Evolutionary conservation across 2,797 vertebrate species (phyloP), one percentile per base, ranked within the genome.

Genomic region (Erpetoichthys calabaricus): DNA sequence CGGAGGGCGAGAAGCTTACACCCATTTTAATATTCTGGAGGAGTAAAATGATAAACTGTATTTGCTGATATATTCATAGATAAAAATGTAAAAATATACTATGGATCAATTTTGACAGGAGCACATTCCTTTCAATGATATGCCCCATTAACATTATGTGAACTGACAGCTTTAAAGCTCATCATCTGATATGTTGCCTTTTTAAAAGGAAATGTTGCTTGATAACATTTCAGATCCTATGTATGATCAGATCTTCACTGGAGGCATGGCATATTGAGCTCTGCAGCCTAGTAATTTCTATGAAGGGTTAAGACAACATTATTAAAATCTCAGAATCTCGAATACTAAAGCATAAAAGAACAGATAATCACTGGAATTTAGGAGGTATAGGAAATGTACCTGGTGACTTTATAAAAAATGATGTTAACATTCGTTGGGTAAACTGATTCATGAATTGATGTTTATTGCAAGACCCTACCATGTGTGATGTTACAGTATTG

Each of bases 71-170:
- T 49, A 49, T 49, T 49, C 47, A 49, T 49, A 49, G 47, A 49
- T 49, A 49, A 49, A 49, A 49, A 49, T 7, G 47, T 7, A 49
- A 7, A 49, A 49, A 7, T 49, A 49, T 49, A 49, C 47, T 49
- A 49, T 5, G 5, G 1, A 49, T 49, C 47, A 49, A 4, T 49
- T 49, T 49, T 49, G 47, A 49, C 47, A 49, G 47, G 5, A 49
- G n/a, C 47, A 49, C 47, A 49, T 49, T 49, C 47, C 47, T n/a
- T 49, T 49, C 47, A 49, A 49, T 49, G 47, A 49, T 49, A 49
- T 49, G 47, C 47, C 4, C 47, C 47, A 49, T 49, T 49, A 49
- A 49, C 47, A 49, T 49, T 7, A 7, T 49, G 47, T 49, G 47
- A 7, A n/a, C 47, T 3, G 47, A 49, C 47, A 49, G 47, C 47